Evolutionary conservation across 2,888 invertebrate genomes (phyloP).

Genomic region (Camptogramma bilineatum): DNA sequence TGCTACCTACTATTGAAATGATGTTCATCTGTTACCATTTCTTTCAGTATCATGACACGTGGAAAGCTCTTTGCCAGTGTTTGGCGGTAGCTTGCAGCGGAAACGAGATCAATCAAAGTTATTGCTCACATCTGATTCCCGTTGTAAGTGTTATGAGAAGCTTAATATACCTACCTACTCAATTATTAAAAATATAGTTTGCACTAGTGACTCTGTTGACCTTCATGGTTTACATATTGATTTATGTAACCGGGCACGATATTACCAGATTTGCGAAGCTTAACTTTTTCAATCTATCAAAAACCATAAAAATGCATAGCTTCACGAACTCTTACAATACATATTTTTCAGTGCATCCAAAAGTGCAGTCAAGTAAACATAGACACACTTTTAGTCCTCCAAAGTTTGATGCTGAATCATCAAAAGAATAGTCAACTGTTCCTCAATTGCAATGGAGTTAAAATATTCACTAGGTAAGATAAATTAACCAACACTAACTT

Average conservation of each 20-base stretch:
- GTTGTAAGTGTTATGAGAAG: slow-evolving; percentile 56
- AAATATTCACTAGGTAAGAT: slow-evolving; percentile 66
- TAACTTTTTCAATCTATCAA: too few species aligned
- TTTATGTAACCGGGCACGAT: too few species aligned
- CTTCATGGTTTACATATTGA: too few species aligned
- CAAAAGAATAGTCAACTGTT: slow-evolving; percentile 62
- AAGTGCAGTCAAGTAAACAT: slow-evolving; percentile 57
- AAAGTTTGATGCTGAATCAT: slow-evolving; percentile 64
- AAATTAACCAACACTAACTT: too few species aligned
- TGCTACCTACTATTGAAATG: too few species aligned
- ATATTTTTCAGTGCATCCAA: slow-evolving; percentile 62
- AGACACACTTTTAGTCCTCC: slow-evolving; percentile 63
- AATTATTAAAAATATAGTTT: too few species aligned
- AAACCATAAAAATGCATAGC: too few species aligned
- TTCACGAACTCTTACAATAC: background rate
- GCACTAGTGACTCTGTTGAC: too few species aligned
- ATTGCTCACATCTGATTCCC: slow-evolving; percentile 71
- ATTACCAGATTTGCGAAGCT: too few species aligned
- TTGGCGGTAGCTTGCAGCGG: slow-evolving; percentile 64
- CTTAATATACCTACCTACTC: too few species aligned
- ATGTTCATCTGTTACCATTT: background rate
- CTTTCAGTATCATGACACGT: slow-evolving; percentile 68
- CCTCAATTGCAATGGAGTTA: slow-evolving; percentile 62
- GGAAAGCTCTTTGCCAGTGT: slow-evolving; percentile 71
- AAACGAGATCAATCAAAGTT: slow-evolving; percentile 63